Base-by-base conservation (phyloP, 2,888 invertebrate species). In the Megalurothrips usitatus region DNA sequence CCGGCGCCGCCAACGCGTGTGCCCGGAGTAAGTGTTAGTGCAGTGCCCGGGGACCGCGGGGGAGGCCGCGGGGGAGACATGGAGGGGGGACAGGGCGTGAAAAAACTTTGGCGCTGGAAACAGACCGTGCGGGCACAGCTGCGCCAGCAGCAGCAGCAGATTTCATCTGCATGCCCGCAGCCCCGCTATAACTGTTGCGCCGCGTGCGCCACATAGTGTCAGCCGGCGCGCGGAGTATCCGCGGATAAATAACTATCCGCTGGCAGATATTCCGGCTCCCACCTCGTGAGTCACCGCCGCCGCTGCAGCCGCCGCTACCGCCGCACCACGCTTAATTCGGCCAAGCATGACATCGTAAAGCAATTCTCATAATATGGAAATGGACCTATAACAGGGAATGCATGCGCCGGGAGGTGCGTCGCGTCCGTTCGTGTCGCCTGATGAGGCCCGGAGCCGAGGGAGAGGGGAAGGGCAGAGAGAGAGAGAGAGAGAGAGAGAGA, bases 301-400 rank as follows among this genome's bases (percentile, higher is more conserved):
- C 10, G 52, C 34, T 43, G 6, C 34, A 2, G 34, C 34, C 34
- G 34, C 52, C 2, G 14, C 14, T 52, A 12, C 52, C 10, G 52
- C 12, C 52, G 52, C 52, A n/a, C n/a, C n/a, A n/a, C n/a, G n/a
- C n/a, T 68, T 68, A 75, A 75, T 75, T 75, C 68, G 68, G 68
- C 26, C 68, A 75, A 75, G 34, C 68, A 26, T 26, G 68, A 75
- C 68, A 75, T 75, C 68, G 68, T 75, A 75, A 75, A 75, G 68
- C 68, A 75, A 75, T 75, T 75, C 68, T 75, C 68, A 75, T 75
- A 75, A 75, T 75, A 75, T 75, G 68, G 68, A 75, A 75, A 75
- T 75, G 26, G 0, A 75, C 34, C 3, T 43, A 43, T 43, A 43
- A 43, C 10, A 23, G 23, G 68, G 68, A 75, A 75, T 75, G 26